A percentile compares a stretch with the other conserved stretches of the same genome.
phyloP scores from a whole-genome alignment of 2,888 invertebrate genomes.

The Acanthacorydalis orientalis region DNA sequence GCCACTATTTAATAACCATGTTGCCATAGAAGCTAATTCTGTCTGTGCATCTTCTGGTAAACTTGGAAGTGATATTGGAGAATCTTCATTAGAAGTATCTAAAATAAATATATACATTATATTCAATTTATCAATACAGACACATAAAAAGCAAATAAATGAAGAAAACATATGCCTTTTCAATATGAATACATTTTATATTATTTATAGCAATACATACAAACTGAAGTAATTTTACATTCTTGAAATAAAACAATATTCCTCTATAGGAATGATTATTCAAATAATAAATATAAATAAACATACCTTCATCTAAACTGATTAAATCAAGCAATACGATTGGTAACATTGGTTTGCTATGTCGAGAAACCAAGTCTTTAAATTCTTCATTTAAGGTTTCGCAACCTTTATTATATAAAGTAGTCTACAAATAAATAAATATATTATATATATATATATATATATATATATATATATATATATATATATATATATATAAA shows the following conservation, averaged over 20 bases:
- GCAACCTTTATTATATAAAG: slow-evolving; percentile 65
- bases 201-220: too few species aligned
- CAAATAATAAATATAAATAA: too few species aligned
- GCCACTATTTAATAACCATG: slow-evolving; percentile 68
- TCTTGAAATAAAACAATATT: too few species aligned
- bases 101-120: slow-evolving; percentile 4
- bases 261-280: too few species aligned
- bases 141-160: too few species aligned
- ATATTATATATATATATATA: slow-evolving; percentile 3
- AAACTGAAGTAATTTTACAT: too few species aligned
- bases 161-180: too few species aligned
- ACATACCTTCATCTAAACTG: slow-evolving; percentile 65
- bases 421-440: slow-evolving; percentile 39
- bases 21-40: slow-evolving; percentile 61
- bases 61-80: slow-evolving; percentile 42
- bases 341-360: slow-evolving; percentile 73
- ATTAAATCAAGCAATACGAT: slow-evolving; percentile 78
- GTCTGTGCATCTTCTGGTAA: slow-evolving; percentile 51
- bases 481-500: slow-evolving; percentile 7
- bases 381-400: slow-evolving; percentile 77
- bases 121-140: too few species aligned
- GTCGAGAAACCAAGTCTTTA: slow-evolving; percentile 66
- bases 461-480: slow-evolving; percentile 2
- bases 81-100: slow-evolving; percentile 30
- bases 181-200: too few species aligned